phyloP scores from a whole-genome alignment of 35 echinoderm and acorn worm genomes.

The Holothuria glaberrima region DNA sequence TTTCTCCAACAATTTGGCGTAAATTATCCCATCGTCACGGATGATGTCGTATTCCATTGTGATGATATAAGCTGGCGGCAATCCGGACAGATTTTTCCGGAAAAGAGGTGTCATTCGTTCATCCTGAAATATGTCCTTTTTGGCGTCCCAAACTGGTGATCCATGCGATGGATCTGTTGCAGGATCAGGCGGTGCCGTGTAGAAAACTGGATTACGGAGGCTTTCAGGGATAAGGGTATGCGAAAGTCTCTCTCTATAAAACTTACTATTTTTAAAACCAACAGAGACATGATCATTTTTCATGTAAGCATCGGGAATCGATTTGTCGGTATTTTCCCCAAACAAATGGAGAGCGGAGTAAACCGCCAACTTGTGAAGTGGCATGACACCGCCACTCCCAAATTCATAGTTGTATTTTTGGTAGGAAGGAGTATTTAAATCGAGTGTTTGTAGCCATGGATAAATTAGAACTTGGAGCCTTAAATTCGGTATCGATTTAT shows the following conservation, averaged over 20 bases:
- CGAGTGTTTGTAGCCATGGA: conserved; percentile 43
- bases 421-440: conserved; percentile 32
- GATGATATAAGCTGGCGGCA: conserved; percentile 79
- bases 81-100: conserved; percentile 53
- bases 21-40: conserved; percentile 85
- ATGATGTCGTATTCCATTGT: conserved; percentile 77
- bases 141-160: conserved; percentile 14
- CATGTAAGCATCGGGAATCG: not conserved
- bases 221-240: conserved; percentile 28
- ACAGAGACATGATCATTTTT: conserved; percentile 22
- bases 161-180: not conserved
- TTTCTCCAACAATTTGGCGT: conserved; percentile 60
- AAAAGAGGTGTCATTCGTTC: conserved; percentile 61
- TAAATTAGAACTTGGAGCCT: conserved; percentile 48
- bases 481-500: conserved; percentile 22
- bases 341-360: not conserved
- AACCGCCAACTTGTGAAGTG: not conserved
- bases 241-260: conserved; percentile 18
- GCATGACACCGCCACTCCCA: not conserved
- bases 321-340: not conserved
- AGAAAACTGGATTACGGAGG: not conserved
- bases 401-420: conserved; percentile 32
- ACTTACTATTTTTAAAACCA: not conserved
- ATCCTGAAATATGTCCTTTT: conserved; percentile 35
- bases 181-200: not conserved